A percentile compares a stretch with the other conserved stretches of the same genome.
Evolutionary conservation across 2,888 invertebrate genomes (phyloP).

Genomic region (Spatulosminthurus flaviceps): DNA sequence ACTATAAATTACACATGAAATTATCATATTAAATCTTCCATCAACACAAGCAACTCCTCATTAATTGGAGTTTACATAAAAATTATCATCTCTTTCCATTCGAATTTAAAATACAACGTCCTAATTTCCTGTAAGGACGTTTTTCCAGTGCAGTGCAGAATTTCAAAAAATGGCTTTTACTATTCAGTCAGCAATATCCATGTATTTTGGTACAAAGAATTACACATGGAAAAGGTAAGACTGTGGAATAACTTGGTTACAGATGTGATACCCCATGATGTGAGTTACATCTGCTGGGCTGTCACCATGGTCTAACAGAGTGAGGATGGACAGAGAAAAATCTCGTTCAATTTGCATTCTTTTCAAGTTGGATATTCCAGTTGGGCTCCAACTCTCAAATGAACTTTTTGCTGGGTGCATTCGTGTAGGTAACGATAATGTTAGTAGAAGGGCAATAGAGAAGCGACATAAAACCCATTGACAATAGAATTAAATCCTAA

Average conservation of each 20-base stretch:
- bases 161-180: too few relatives aligned
- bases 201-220: too few relatives aligned
- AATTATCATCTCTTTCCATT: too few relatives aligned
- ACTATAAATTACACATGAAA: too few relatives aligned
- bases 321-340: background rate
- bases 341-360: constrained; percentile 14
- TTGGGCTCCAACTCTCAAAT: background rate
- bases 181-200: background rate
- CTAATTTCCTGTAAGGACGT: background rate
- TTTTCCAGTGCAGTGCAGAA: too few relatives aligned
- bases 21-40: too few relatives aligned
- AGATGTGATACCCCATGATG: constrained; percentile 7
- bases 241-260: background rate
- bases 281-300: background rate
- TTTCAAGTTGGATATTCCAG: background rate
- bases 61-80: too few relatives aligned
- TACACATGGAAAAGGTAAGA: too few relatives aligned
- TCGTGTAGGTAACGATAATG: constrained; percentile 18
- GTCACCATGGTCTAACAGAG: background rate
- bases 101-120: background rate
- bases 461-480: constrained; percentile 10
- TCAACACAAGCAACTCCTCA: too few relatives aligned
- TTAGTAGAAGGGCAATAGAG: background rate
- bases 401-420: background rate
- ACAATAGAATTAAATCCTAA: constrained; percentile 25